Base-by-base conservation (phyloP, 2,113 vertebrate species). In the Ia io region DNA sequence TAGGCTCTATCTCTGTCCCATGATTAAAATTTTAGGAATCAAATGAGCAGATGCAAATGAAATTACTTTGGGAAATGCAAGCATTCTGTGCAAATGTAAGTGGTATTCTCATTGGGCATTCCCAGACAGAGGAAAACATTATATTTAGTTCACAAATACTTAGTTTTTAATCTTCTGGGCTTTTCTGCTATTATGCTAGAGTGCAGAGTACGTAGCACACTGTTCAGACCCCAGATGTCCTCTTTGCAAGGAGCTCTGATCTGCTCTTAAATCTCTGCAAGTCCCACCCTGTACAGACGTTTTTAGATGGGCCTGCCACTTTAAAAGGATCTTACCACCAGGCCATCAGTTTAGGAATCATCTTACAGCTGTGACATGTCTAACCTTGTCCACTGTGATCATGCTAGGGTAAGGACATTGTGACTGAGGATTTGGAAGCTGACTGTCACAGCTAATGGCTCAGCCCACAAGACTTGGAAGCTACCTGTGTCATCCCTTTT, bases 361-460 rank as follows among this genome's bases (percentile, higher is more conserved):
- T 77, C 88, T 90, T 95, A 92, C 87, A 93, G 89, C 87, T 85
- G 67, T 10, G 56, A 93, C 84, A 90, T 13, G 18, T 91, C 44
- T 91, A 95, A 96, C 96, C 69, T 14, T 1, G 4, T 30, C 63
- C 69, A 93, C 70, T 76, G 71, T 95, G 95, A 87, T 84, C 71
- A 22, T 0, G 0, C 70, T 1, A 92, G 0, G 85, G 90, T 82
- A 67, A 90, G 9, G 79, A 90, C 94, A 89, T 79, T 67, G n/a
- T 95, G 85, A 84, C 2, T 32, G 47, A 97, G 67, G 5, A 4
- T 71, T 30, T 91, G n/a, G 49, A 97, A 97, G 88, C 88, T 92
- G 94, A 88, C 94, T 96, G 97, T 94, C 70, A 18, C 88, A 13
- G 22, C 80, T 97, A 95, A 98, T 51, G 95, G 96, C 90, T 97